Evolutionary conservation across 2,888 invertebrate species (phyloP).

Genomic region (Nephrotoma guestfalica): DNA sequence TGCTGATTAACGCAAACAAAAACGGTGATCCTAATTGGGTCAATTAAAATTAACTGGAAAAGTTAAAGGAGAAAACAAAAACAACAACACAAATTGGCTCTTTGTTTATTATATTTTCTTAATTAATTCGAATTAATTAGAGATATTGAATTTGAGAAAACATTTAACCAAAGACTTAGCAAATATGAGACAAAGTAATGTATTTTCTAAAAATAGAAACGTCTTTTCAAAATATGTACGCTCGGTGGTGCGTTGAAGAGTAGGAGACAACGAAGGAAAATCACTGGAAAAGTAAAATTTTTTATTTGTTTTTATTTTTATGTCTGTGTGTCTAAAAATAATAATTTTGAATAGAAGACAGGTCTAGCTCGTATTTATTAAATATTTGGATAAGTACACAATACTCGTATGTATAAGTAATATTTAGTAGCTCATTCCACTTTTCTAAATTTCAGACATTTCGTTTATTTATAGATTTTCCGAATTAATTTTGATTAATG

Average conservation of each 20-base stretch:
- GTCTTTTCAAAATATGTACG: background rate
- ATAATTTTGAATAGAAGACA: background rate
- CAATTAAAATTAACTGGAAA: background rate
- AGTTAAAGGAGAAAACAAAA: background rate
- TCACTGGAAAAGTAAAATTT: background rate
- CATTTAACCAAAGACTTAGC: background rate
- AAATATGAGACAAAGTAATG: background rate
- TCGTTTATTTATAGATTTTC: background rate
- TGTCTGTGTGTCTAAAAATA: background rate
- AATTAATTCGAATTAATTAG: background rate
- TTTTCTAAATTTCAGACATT: background rate
- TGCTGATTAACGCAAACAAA: background rate
- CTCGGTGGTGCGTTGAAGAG: background rate
- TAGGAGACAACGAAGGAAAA: background rate
- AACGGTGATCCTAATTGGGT: background rate
- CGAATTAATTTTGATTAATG: background rate
- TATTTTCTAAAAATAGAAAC: background rate
- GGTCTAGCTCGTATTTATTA: background rate
- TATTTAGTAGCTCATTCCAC: background rate
- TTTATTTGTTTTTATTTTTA: background rate
- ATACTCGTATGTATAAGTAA: background rate
- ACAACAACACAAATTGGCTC: background rate
- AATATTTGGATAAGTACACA: background rate
- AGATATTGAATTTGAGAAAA: background rate
- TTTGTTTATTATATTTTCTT: background rate